Conservation (phyloP, 2,113 vertebrate species). For the Kryptolebias marmoratus region DNA sequence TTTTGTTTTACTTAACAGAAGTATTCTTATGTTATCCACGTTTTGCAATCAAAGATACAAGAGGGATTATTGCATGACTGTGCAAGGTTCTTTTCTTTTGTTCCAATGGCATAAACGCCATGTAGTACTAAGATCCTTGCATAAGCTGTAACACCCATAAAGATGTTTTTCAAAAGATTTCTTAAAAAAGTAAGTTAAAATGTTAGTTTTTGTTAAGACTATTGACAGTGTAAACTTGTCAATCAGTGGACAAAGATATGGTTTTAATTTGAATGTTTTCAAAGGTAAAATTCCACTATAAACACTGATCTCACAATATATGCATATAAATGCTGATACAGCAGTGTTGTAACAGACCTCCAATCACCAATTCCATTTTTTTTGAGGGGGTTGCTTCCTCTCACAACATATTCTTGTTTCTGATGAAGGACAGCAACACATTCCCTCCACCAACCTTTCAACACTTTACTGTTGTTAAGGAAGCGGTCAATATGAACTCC, state of each 20-base stretch:
- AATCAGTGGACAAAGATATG: too few relatives aligned
- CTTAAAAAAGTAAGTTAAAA: too few relatives aligned
- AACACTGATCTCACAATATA: background rate
- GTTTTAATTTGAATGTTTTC: background rate
- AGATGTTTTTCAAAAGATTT: too few relatives aligned
- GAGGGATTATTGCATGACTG: too few relatives aligned
- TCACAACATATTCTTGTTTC: slow-evolving; percentile 12
- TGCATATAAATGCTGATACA: background rate
- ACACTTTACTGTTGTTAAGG: slow-evolving; percentile 23
- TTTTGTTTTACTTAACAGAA: background rate
- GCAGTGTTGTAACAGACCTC: background rate
- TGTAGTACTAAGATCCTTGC: too few relatives aligned
- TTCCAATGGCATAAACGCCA: too few relatives aligned
- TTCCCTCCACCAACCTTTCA: slow-evolving; percentile 52
- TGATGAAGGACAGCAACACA: slow-evolving; percentile 1
- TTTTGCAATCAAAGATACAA: background rate
- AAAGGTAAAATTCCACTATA: background rate
- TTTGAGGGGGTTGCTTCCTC: background rate
- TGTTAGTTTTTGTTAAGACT: too few relatives aligned
- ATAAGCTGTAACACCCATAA: too few relatives aligned
- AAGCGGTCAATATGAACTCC: slow-evolving; percentile 46
- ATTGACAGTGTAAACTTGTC: too few relatives aligned
- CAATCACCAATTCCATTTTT: background rate
- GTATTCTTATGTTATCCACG: too few relatives aligned
- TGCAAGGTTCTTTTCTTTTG: too few relatives aligned